Evolutionary conservation across 1,140 invertebrate genomes (phyloP).

Genomic region (Archegozetes longisetosus): DNA sequence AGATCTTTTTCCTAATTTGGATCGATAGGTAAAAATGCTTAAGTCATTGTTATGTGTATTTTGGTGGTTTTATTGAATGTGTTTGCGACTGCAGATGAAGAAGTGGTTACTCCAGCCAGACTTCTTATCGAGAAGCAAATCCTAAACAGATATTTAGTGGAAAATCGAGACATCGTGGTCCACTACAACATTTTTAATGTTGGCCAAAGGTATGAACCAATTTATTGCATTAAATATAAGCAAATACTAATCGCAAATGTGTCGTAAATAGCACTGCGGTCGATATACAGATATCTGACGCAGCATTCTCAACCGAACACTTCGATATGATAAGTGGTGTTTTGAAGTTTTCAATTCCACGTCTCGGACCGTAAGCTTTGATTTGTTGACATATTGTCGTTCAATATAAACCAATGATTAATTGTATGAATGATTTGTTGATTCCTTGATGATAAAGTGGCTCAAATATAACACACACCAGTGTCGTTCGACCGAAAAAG

Average conservation of each 20-base stretch:
- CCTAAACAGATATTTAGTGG: conserved; percentile 95
- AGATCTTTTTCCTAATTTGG: too few species aligned
- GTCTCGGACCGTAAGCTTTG: conserved; percentile 57
- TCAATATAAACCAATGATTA: conserved; percentile 1
- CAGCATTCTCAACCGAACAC: conserved; percentile 70
- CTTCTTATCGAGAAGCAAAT: conserved; percentile 41
- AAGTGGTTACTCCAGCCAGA: conserved; percentile 25
- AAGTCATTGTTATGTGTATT: too few species aligned
- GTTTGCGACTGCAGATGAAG: conserved; percentile 12
- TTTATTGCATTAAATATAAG: conserved; percentile 14
- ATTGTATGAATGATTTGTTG: conserved; percentile 20
- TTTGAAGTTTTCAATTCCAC: conserved; percentile 59
- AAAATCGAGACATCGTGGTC: conserved; percentile 89
- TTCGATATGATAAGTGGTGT: conserved; percentile 75
- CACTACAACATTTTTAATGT: conserved; percentile 50
- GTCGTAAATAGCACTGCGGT: conserved; percentile 50
- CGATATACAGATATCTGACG: conserved; percentile 70
- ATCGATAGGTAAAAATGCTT: too few species aligned
- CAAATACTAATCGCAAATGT: too few species aligned
- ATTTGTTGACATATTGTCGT: background rate
- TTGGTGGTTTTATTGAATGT: background rate
- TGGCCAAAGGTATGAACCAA: conserved; percentile 32
- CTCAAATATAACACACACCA: conserved; percentile 82
- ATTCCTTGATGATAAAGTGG: too few species aligned
- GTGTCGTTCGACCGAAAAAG: conserved; percentile 72